A percentile compares a stretch with the other conserved stretches of the same genome.
phyloP scores from a whole-genome alignment of 2,888 invertebrate species.

The Clivina fossor region DNA sequence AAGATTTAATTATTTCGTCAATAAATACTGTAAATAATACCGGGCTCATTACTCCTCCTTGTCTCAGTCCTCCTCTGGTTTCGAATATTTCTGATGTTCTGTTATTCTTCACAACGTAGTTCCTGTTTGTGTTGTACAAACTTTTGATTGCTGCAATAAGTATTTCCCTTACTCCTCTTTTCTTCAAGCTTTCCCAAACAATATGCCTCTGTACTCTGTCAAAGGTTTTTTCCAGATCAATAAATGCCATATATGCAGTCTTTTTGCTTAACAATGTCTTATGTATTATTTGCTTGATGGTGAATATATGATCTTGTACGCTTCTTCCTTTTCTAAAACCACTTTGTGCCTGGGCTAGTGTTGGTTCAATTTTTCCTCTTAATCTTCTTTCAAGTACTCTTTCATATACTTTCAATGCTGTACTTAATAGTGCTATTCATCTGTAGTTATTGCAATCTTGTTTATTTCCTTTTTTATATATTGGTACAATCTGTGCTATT shows the following conservation, averaged over 20 bases:
- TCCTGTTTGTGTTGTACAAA: slow-evolving; percentile 13
- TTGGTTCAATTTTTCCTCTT: slow-evolving; percentile 20
- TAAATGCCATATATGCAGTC: slow-evolving; percentile 5
- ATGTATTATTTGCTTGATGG: slow-evolving; percentile 19
- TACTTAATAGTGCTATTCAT: no score
- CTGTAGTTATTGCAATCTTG: no score
- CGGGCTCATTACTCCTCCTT: slow-evolving; percentile 25
- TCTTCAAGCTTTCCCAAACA: slow-evolving; percentile 24
- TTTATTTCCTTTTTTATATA: slow-evolving; percentile 34
- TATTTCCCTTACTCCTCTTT: slow-evolving; percentile 25
- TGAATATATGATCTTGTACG: slow-evolving; percentile 22
- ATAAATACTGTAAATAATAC: slow-evolving; percentile 27
- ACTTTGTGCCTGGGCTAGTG: slow-evolving; percentile 19
- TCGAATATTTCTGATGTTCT: slow-evolving; percentile 18
- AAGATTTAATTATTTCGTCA: slow-evolving; percentile 23
- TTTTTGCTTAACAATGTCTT: slow-evolving; percentile 19
- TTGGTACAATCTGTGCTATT: slow-evolving; percentile 30
- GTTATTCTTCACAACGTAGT: slow-evolving; percentile 20
- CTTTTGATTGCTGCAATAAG: slow-evolving; percentile 18
- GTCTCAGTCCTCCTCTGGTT: slow-evolving; percentile 18
- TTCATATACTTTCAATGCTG: slow-evolving; percentile 16
- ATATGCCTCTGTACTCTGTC: slow-evolving; percentile 18
- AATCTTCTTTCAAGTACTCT: slow-evolving; percentile 21
- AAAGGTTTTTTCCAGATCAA: slow-evolving; percentile 23
- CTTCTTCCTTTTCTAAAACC: slow-evolving; percentile 26